Evolutionary conservation across 2,113 vertebrate species (phyloP), one percentile per base, ranked within the genome.

Genomic region (Hystrix cristata): DNA sequence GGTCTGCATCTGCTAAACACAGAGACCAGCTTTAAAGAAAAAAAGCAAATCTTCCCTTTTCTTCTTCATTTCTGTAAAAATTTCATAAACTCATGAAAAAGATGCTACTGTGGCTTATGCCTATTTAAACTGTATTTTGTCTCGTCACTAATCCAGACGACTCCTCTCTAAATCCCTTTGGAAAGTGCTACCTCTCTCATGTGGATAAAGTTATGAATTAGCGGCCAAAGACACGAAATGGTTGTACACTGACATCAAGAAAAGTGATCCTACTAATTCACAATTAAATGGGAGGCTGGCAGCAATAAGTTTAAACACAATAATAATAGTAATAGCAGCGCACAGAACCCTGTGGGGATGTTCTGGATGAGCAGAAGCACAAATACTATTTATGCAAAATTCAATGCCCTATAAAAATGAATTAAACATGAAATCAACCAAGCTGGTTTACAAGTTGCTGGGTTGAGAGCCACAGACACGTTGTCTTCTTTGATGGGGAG

Each of bases 351-450:
- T 65, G n/a, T 96, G 91, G 92, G 98, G 97, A 90, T 69, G 83
- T 83, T 72, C 34, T 79, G 67, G 21, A 87, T 88, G 29, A 79
- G 96, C 93, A 78, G 86, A 97, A 93, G 97, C 97, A 97, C 86
- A 94, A 90, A 96, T 97, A 91, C 93, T 91, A 96, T 95, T 93
- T 97, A 96, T 98, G 94, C 95, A 97, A 84, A 98, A 71, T 81
- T 69, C 80, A 48, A 78, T 91, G 96, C 94, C 93, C 92, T 85
- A 57, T 80, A 95, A 96, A 96, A 97, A 97, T 97, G 95, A 97
- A 98, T 97, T 96, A 97, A 97, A 98, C 94, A 97, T 90, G 65
- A 97, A 96, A 96, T 98, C 94, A 94, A 93, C 87, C 96, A 96
- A 94, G 94, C 84, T 84, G 88, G 46, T 91, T 95, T 96, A 94